Evolutionary conservation across 2,797 vertebrate species (phyloP).

Genomic region (Graptemys geographica): DNA sequence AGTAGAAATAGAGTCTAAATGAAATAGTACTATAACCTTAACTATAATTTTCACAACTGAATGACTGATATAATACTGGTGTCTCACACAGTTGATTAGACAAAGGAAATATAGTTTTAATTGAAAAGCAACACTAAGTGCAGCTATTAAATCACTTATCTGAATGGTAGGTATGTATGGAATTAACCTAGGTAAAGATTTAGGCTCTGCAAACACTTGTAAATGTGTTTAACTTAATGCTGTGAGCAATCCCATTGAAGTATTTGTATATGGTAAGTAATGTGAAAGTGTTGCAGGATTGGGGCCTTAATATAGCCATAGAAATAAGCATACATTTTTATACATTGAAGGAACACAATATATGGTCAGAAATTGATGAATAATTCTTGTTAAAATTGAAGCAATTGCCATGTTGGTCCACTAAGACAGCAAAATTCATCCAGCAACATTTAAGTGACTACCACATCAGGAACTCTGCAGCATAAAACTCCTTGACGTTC

Average conservation of each 20-base stretch:
- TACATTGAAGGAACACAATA: neutral
- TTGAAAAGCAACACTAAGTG: neutral
- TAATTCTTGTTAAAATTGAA: neutral
- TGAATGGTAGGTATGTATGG: neutral
- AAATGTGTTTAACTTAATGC: neutral
- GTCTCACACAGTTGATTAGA: neutral
- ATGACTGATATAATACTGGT: neutral
- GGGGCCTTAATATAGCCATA: neutral
- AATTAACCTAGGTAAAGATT: neutral
- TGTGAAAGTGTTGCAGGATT: neutral
- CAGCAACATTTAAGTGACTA: conserved; percentile 6
- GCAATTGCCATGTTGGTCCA: neutral
- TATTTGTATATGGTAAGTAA: neutral
- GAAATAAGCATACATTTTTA: conserved; percentile 9
- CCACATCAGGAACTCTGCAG: neutral
- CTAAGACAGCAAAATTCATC: neutral
- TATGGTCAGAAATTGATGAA: neutral
- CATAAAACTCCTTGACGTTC: neutral
- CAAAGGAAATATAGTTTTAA: neutral
- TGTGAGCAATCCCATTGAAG: neutral
- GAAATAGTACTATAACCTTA: neutral
- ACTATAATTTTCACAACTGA: neutral
- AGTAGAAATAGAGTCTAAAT: neutral
- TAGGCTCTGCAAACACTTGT: neutral
- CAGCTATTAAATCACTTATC: neutral